Evolutionary conservation across 2,113 vertebrate genomes (phyloP).

Genomic region (Daubentonia madagascariensis): DNA sequence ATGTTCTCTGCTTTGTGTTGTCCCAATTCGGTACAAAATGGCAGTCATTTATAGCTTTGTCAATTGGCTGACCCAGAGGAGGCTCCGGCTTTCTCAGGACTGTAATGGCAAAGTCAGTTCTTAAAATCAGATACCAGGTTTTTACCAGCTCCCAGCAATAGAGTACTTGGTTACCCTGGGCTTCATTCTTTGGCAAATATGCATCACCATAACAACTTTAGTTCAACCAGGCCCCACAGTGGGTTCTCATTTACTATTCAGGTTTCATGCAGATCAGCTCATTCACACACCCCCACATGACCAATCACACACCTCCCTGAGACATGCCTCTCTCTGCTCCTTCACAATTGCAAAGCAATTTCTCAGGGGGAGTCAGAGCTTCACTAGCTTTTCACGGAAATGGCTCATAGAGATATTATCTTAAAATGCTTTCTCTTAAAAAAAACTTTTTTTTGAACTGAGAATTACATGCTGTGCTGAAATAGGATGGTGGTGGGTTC

Average conservation of each 20-base stretch:
- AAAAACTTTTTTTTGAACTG: neutral
- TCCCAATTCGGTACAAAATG: neutral
- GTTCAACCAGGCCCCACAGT: neutral
- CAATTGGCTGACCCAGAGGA: neutral
- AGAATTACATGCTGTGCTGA: slow-evolving; percentile 59
- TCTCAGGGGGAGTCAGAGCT: slow-evolving; percentile 35
- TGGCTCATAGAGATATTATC: slow-evolving; percentile 33
- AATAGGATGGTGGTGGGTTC: slow-evolving; percentile 34
- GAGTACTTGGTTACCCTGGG: neutral
- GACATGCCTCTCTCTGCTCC: neutral
- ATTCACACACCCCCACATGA: neutral
- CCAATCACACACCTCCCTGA: neutral
- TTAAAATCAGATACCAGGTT: neutral
- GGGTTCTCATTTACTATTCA: neutral
- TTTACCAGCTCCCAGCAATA: neutral
- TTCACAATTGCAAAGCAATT: slow-evolving; percentile 52
- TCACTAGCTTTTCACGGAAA: slow-evolving; percentile 24
- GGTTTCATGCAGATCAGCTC: slow-evolving; percentile 12
- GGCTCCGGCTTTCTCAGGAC: neutral
- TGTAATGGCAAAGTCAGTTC: neutral
- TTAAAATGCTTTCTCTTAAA: slow-evolving; percentile 59
- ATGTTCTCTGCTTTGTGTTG: slow-evolving; percentile 27
- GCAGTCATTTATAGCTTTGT: neutral
- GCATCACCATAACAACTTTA: neutral
- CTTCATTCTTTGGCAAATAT: neutral